Conservation (phyloP, 2,888 invertebrate species). For the Zaprionus bogoriensis region DNA sequence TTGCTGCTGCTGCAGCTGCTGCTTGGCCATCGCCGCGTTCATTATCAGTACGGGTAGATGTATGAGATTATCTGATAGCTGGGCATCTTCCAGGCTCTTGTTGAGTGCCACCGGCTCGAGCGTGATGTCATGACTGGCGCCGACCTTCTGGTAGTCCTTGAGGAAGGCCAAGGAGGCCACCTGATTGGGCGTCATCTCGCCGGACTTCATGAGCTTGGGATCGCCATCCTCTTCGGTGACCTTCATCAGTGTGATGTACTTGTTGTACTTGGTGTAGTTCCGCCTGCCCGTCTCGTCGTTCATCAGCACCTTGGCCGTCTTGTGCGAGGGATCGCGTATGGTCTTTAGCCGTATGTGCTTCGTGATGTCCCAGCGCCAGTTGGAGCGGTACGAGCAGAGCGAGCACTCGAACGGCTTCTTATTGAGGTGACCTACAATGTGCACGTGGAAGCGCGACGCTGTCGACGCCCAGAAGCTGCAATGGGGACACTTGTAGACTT, state of each 20-base stretch:
- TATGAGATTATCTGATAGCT: constrained; percentile 73
- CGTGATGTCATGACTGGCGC: constrained; percentile 74
- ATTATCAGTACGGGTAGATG: constrained; percentile 78
- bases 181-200: constrained; percentile 83
- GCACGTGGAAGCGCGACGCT: constrained; percentile 95
- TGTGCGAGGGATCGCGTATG: constrained; percentile 91
- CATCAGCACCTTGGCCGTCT: constrained; percentile 92
- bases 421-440: constrained; percentile 95
- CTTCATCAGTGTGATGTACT: constrained; percentile 90
- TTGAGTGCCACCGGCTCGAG: constrained; percentile 71
- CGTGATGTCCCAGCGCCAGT: constrained; percentile 98
- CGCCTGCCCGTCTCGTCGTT: constrained; percentile 95
- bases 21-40: constrained; percentile 79
- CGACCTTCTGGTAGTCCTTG: constrained; percentile 83
- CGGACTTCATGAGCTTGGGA: constrained; percentile 83
- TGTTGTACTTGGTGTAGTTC: constrained; percentile 96
- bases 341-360: constrained; percentile 97
- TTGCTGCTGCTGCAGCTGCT: constrained; percentile 77
- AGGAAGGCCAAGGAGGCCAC: constrained; percentile 84
- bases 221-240: constrained; percentile 84
- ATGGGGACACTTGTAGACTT: constrained; percentile 95
- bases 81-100: constrained; percentile 58
- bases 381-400: constrained; percentile 95
- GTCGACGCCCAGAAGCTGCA: constrained; percentile 96
- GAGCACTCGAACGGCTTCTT: constrained; percentile 98